Evolutionary conservation across 1,140 invertebrate genomes (phyloP).

Genomic region (Drosophila sp.): DNA sequence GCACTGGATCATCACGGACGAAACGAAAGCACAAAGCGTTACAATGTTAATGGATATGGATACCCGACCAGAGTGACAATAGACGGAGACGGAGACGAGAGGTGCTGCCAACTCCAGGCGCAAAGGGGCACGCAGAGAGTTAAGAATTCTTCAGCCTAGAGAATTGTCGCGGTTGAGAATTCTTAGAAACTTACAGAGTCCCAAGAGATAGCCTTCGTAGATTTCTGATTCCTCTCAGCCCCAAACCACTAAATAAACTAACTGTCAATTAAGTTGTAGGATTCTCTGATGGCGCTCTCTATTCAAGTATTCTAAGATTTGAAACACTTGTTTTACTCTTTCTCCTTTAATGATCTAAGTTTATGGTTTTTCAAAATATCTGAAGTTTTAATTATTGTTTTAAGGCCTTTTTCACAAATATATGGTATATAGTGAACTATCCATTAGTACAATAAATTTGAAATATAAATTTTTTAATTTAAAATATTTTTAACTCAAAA

Average conservation of each 20-base stretch:
- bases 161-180: slow-evolving; percentile 8
- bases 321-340: no score
- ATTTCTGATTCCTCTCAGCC: background rate
- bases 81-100: background rate
- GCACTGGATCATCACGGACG: slow-evolving; percentile 46
- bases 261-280: background rate
- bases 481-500: no score
- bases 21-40: slow-evolving; percentile 70
- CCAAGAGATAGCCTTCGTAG: background rate
- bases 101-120: slow-evolving; percentile 5
- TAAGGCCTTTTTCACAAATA: no score
- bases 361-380: no score
- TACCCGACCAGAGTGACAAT: slow-evolving; percentile 31
- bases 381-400: no score
- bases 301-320: no score
- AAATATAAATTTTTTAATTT: no score
- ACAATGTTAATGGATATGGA: slow-evolving; percentile 72
- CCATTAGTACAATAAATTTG: no score
- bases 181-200: slow-evolving; percentile 6
- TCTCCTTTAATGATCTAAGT: no score
- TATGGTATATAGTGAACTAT: no score
- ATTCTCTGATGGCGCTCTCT: no score
- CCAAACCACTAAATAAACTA: background rate
- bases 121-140: slow-evolving; percentile 16
- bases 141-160: slow-evolving; percentile 19